Conservation (phyloP, 2,797 vertebrate genomes). For the Halcyon leucocephala region DNA sequence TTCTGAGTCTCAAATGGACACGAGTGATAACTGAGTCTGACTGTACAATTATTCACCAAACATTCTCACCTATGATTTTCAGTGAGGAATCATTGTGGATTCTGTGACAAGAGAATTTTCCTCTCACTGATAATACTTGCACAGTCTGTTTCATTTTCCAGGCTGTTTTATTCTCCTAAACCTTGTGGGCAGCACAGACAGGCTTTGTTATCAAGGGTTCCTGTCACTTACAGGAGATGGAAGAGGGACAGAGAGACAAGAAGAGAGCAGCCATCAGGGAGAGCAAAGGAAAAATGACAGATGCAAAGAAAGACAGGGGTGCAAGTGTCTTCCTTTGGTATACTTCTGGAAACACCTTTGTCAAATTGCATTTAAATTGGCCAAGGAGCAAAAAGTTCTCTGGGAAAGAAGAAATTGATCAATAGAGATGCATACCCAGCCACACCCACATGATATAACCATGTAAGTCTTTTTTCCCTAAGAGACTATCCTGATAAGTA, state of each 20-base stretch:
- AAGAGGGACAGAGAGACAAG: not conserved
- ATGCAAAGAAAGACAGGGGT: not conserved
- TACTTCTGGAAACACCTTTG: not conserved
- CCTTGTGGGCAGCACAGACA: not conserved
- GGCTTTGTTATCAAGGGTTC: not conserved
- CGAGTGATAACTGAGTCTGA: not conserved
- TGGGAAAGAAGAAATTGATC: not conserved
- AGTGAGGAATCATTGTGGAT: not conserved
- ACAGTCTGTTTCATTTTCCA: not conserved
- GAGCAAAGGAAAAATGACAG: not conserved
- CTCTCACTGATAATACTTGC: not conserved
- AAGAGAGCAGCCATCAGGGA: not conserved
- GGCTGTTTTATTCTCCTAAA: not conserved
- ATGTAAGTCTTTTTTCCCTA: not conserved
- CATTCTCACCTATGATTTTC: not conserved
- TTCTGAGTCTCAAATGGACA: not conserved
- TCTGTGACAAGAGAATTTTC: not conserved
- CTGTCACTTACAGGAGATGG: not conserved
- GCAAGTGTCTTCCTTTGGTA: not conserved
- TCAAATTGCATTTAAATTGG: not conserved
- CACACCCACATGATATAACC: too few relatives aligned
- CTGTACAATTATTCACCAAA: not conserved
- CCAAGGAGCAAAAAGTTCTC: not conserved
- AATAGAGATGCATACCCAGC: not conserved
- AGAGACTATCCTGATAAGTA: not conserved